These are phyloP conservation scores for Zapus hudsonius DNA, from an alignment of 2,113 vertebrate species.

Conservation along the genomic window DNA sequence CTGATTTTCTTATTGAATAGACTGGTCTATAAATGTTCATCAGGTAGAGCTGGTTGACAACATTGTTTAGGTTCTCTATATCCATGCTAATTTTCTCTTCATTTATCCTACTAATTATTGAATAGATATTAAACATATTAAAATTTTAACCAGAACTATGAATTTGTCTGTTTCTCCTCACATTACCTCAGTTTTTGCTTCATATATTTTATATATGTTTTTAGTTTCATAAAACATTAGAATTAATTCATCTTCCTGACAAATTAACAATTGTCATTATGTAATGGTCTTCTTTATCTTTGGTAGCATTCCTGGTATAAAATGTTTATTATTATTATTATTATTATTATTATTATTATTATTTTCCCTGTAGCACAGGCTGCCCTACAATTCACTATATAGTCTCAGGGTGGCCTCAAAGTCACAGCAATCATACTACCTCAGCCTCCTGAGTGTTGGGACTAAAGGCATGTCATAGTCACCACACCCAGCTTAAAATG, in stretches of 20 bases:
- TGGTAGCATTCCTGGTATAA: neutral
- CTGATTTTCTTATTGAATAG: neutral
- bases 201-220: constrained; percentile 25
- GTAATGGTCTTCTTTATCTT: neutral
- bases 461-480: too few relatives aligned
- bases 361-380: too few relatives aligned
- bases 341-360: neutral
- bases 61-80: neutral
- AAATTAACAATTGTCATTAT: constrained; percentile 12
- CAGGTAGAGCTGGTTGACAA: neutral
- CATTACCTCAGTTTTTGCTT: neutral
- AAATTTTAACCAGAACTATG: neutral
- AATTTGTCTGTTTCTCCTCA: neutral
- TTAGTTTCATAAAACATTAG: constrained; percentile 1
- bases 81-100: neutral
- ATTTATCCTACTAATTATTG: constrained; percentile 8
- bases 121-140: neutral
- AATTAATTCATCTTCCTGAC: neutral
- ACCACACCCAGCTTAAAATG: too few relatives aligned
- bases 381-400: too few relatives aligned
- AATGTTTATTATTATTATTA: neutral
- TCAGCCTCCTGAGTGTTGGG: too few relatives aligned
- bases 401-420: too few relatives aligned
- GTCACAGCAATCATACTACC: too few relatives aligned
- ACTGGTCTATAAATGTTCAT: neutral